A percentile compares a stretch with the other conserved stretches of the same genome.
Evolutionary conservation across 2,113 vertebrate genomes (phyloP).

Genomic region (Cathartes aura): DNA sequence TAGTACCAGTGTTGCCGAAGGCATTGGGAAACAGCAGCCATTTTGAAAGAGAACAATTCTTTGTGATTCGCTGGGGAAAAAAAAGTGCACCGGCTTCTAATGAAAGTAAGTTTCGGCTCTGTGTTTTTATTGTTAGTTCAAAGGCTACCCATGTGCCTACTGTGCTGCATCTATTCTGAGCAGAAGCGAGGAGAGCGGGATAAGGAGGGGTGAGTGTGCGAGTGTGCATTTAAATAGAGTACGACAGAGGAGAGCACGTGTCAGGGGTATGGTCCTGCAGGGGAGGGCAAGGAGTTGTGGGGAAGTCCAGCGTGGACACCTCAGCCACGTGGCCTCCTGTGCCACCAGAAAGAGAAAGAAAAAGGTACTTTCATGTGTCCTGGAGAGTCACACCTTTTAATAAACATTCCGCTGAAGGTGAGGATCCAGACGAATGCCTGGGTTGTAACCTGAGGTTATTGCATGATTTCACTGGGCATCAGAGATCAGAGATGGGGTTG

Average conservation of each 20-base stretch:
- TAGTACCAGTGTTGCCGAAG: not conserved
- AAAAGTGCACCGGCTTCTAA: not conserved
- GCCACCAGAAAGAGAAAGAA: not conserved
- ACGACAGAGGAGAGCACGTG: not conserved
- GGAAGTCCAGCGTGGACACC: not conserved
- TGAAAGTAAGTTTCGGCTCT: not conserved
- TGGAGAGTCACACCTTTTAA: not conserved
- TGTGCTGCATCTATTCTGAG: not conserved
- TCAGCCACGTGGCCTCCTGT: not conserved
- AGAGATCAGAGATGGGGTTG: not conserved
- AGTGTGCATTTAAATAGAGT: not conserved
- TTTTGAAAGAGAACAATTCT: not conserved
- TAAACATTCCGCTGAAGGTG: not conserved
- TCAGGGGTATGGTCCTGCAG: rapidly evolving
- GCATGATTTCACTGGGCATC: not conserved
- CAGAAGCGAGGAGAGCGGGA: not conserved
- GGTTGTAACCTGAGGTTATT: not conserved
- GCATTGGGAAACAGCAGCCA: not conserved
- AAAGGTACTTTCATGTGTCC: not conserved
- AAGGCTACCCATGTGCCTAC: not conserved
- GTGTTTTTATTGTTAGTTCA: not conserved
- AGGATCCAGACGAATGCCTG: not conserved
- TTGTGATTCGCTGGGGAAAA: not conserved
- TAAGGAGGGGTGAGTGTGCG: not conserved
- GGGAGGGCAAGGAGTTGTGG: not conserved